phyloP scores from a whole-genome alignment of 2,888 invertebrate genomes.

The Temnothorax ravouxi region DNA sequence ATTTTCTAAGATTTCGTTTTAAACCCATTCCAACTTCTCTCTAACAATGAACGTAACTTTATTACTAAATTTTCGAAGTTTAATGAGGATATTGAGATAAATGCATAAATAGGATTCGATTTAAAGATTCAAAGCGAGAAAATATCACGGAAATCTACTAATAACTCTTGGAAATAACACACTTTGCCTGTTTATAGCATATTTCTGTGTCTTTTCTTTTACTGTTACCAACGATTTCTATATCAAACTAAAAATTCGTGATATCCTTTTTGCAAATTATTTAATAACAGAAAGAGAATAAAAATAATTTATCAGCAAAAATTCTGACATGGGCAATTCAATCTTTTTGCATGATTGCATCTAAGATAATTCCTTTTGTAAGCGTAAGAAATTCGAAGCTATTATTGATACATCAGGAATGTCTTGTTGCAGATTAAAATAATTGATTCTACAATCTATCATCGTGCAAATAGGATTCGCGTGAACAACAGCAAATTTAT shows the following conservation, averaged over 20 bases:
- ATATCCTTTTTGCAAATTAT: constrained; percentile 54
- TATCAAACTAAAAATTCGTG: constrained; percentile 55
- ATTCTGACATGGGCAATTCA: neutral
- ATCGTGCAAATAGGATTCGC: neutral
- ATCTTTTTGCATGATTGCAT: neutral
- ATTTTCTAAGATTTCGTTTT: constrained; percentile 55
- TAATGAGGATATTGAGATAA: constrained; percentile 2
- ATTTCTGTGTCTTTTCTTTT: constrained; percentile 15
- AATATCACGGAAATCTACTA: neutral
- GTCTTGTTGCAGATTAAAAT: constrained; percentile 37
- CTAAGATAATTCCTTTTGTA: constrained; percentile 11
- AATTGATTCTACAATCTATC: constrained; percentile 41
- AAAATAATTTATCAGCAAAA: constrained; percentile 24
- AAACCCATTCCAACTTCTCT: neutral
- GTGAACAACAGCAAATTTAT: too few species aligned
- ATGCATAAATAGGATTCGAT: neutral
- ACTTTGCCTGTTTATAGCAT: neutral
- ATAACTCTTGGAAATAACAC: constrained; percentile 5
- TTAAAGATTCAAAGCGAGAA: neutral
- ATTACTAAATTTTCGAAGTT: constrained; percentile 13
- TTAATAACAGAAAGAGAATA: constrained; percentile 27
- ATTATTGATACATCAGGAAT: constrained; percentile 38
- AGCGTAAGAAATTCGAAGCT: constrained; percentile 23
- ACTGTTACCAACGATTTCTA: constrained; percentile 13
- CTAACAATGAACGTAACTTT: constrained; percentile 17